These are phyloP conservation scores for Drosophila varians DNA, from an alignment of 1,140 invertebrate species.

Conservation along the genomic window DNA sequence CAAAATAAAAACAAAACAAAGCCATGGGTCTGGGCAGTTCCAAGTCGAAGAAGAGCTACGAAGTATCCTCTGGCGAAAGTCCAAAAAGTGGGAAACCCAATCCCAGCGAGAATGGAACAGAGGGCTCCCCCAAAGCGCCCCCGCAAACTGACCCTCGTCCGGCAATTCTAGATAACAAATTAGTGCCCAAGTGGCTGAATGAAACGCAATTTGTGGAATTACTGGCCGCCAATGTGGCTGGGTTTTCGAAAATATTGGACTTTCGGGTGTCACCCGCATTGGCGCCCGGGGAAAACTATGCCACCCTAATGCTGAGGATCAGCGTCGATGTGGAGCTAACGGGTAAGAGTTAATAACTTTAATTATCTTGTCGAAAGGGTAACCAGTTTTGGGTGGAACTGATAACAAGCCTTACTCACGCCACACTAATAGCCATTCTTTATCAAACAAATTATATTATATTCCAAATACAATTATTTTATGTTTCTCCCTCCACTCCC, in stretches of 20 bases:
- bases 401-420: slow-evolving; percentile 11
- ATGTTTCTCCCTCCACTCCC: background rate
- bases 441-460: background rate
- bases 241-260: slow-evolving; percentile 64
- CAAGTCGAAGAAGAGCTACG: slow-evolving; percentile 38
- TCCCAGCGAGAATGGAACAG: background rate
- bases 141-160: background rate
- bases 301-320: slow-evolving; percentile 68
- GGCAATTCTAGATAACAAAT: slow-evolving; percentile 9
- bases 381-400: background rate
- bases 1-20: background rate
- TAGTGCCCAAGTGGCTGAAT: slow-evolving; percentile 83
- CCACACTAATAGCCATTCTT: background rate
- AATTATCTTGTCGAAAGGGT: background rate
- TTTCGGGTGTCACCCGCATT: slow-evolving; percentile 56
- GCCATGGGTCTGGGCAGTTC: slow-evolving; percentile 34
- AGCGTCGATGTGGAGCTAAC: slow-evolving; percentile 61
- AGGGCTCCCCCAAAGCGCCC: background rate
- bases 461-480: background rate
- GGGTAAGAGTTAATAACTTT: slow-evolving; percentile 26
- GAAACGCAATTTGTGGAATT: slow-evolving; percentile 81
- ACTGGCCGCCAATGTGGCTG: slow-evolving; percentile 68
- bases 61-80: slow-evolving; percentile 12
- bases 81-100: background rate
- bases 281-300: slow-evolving; percentile 68